Evolutionary conservation across 2,888 invertebrate species (phyloP).

Genomic region (Cryptophagus acutangulus): DNA sequence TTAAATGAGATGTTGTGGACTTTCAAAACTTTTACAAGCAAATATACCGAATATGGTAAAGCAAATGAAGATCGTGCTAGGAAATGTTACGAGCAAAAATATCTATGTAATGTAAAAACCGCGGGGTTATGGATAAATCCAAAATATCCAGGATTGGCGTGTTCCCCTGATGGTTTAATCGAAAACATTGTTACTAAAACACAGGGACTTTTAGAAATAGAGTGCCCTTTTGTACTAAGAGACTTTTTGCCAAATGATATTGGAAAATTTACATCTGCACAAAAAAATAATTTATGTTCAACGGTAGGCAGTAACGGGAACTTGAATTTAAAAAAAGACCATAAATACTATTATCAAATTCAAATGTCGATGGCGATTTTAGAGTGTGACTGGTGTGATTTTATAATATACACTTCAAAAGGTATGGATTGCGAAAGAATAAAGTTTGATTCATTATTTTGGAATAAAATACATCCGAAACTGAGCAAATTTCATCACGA

Average conservation of each 20-base stretch:
- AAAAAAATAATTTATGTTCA: constrained; percentile 6
- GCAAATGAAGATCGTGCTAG: constrained; percentile 1
- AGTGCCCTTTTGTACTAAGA: constrained; percentile 9
- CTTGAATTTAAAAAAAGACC: constrained; percentile 4
- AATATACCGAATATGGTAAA: constrained; percentile 7
- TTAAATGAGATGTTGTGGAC: neutral
- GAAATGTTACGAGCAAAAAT: neutral
- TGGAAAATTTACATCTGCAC: no score
- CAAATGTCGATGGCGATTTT: constrained; percentile 11
- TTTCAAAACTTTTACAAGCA: neutral
- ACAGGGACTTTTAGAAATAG: constrained; percentile 9
- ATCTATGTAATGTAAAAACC: neutral
- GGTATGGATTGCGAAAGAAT: constrained; percentile 11
- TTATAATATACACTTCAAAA: constrained; percentile 11
- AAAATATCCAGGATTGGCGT: constrained; percentile 8
- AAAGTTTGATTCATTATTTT: constrained; percentile 11
- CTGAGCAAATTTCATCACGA: constrained; percentile 5
- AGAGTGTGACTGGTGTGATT: constrained; percentile 9
- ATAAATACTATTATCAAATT: constrained; percentile 11
- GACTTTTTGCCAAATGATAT: no score
- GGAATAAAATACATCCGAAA: constrained; percentile 6
- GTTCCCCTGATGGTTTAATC: constrained; percentile 10
- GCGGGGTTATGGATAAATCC: constrained; percentile 10
- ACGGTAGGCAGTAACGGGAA: neutral
- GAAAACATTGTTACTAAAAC: neutral